These are phyloP conservation scores for Emmelina monodactyla DNA, from an alignment of 2,888 invertebrate species.

Conservation along the genomic window DNA sequence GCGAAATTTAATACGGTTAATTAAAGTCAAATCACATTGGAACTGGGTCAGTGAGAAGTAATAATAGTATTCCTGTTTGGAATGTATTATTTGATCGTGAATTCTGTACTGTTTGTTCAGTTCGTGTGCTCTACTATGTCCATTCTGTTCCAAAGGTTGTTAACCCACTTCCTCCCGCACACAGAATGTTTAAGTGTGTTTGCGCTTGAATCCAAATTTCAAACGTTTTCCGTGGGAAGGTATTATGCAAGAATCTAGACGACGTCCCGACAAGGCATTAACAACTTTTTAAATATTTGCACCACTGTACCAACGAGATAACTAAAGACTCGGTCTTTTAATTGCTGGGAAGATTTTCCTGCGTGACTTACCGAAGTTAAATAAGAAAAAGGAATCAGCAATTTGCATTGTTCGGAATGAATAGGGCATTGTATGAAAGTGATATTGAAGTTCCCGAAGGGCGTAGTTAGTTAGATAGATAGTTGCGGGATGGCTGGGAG, in stretches of 20 bases:
- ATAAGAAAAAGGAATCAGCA: background rate
- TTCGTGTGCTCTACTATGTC: constrained; percentile 31
- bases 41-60: background rate
- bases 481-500: constrained; percentile 13
- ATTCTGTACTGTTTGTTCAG: constrained; percentile 27
- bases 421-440: constrained; percentile 1
- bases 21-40: background rate
- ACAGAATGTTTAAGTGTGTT: constrained; percentile 12
- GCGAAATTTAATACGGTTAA: no score
- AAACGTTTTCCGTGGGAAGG: background rate
- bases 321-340: no score
- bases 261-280: no score
- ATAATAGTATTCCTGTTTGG: background rate
- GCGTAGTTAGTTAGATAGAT: constrained; percentile 9
- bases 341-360: no score
- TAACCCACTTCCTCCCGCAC: constrained; percentile 36
- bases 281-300: no score
- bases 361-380: background rate
- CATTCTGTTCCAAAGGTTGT: constrained; percentile 40
- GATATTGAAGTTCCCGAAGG: constrained; percentile 4
- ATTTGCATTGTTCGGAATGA: background rate
- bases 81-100: constrained; percentile 1
- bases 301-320: no score
- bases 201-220: constrained; percentile 15
- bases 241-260: no score